phyloP scores from a whole-genome alignment of 1,140 invertebrate genomes.

The Akabosia matsudoensis region DNA sequence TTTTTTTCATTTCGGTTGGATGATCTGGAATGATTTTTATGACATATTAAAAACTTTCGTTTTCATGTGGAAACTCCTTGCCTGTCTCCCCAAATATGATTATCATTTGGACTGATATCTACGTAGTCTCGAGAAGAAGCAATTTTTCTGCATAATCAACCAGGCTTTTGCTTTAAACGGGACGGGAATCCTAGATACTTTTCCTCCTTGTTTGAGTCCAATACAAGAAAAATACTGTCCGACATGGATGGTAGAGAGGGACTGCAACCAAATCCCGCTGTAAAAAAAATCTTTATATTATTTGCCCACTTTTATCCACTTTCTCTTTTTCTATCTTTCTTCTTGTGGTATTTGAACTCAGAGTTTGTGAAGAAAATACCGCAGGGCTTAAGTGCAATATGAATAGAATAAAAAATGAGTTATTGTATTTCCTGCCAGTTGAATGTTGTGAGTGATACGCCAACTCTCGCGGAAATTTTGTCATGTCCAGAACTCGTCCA shows the following conservation, averaged over 20 bases:
- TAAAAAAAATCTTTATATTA: no score
- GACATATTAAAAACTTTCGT: background rate
- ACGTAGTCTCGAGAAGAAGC: background rate
- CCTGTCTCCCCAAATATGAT: background rate
- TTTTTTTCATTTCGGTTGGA: background rate
- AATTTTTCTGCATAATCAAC: constrained; percentile 6
- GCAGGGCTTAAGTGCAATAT: no score
- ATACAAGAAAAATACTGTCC: background rate
- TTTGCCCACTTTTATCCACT: background rate
- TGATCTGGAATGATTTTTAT: background rate
- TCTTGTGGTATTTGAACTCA: background rate
- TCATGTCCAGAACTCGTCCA: constrained; percentile 22
- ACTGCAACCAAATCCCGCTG: background rate
- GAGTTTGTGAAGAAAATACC: no score
- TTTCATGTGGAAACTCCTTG: background rate
- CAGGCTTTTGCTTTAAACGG: background rate
- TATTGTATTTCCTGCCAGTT: background rate
- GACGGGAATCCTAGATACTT: constrained; percentile 4
- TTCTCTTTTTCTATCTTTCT: background rate
- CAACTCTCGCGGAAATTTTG: background rate
- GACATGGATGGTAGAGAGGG: constrained; percentile 16
- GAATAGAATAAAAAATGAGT: no score
- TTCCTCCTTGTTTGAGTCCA: background rate
- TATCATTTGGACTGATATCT: background rate
- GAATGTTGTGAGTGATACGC: constrained; percentile 19